Conservation (phyloP, 2,888 invertebrate genomes). For the Lycophotia porphyrea region DNA sequence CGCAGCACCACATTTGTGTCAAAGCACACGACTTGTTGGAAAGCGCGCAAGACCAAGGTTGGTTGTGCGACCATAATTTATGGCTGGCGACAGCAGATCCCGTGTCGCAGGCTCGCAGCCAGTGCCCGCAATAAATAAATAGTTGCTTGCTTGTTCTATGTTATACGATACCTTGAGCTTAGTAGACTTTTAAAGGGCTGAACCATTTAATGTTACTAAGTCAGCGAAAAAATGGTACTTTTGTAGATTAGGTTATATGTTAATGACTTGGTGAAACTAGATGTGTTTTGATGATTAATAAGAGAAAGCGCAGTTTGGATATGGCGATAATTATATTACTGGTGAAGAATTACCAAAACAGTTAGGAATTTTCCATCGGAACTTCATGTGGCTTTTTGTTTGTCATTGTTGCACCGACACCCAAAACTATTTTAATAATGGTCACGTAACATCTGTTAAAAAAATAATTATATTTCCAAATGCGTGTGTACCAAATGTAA, state of each 20-base stretch:
- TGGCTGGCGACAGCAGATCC: constrained; percentile 79
- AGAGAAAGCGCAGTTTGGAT: background rate
- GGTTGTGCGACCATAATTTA: constrained; percentile 80
- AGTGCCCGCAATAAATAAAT: constrained; percentile 81
- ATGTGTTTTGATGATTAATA: background rate
- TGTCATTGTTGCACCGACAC: background rate
- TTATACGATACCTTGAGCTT: constrained; percentile 81
- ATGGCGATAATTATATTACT: background rate
- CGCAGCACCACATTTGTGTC: constrained; percentile 42
- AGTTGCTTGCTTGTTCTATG: constrained; percentile 76
- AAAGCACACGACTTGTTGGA: constrained; percentile 64
- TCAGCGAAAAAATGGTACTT: constrained; percentile 15
- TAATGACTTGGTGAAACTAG: background rate
- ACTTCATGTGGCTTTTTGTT: background rate
- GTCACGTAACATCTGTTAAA: constrained; percentile 31
- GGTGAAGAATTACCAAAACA: background rate
- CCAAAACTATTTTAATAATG: constrained; percentile 33
- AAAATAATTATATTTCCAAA: constrained; percentile 52
- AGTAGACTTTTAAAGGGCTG: constrained; percentile 74
- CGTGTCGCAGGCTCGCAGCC: constrained; percentile 79
- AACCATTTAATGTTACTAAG: constrained; percentile 49
- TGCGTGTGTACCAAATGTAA: constrained; percentile 57
- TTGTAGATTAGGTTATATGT: background rate
- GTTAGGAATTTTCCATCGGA: background rate
- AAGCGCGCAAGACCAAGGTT: constrained; percentile 70